Conservation (phyloP, 2,113 vertebrate genomes). For the Poecilia latipinna region DNA sequence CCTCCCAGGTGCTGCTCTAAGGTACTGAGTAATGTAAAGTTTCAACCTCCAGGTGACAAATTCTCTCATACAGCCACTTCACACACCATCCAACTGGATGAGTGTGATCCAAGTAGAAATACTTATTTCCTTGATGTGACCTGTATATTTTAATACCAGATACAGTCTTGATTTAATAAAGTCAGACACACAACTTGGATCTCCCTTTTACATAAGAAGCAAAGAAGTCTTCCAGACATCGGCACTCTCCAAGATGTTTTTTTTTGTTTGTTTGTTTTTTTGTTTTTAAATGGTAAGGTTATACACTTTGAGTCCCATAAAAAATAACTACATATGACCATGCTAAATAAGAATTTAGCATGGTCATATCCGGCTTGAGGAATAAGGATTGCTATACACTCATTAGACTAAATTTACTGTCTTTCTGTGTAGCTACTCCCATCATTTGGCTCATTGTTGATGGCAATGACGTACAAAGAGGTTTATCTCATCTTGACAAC, state of each 20-base stretch:
- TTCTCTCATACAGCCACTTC: neutral
- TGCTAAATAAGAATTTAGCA: neutral
- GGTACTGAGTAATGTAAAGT: no score
- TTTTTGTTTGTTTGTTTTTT: no score
- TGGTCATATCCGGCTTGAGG: neutral
- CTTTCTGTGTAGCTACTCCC: conserved; percentile 69
- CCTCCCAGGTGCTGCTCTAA: neutral
- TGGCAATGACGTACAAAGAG: conserved; percentile 70
- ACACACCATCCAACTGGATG: neutral
- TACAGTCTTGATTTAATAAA: no score
- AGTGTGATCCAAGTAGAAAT: neutral
- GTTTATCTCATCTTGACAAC: conserved; percentile 66
- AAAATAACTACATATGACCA: neutral
- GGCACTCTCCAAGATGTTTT: neutral
- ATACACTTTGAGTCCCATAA: neutral
- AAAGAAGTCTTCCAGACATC: neutral
- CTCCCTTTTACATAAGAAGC: neutral
- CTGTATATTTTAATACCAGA: no score
- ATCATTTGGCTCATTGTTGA: conserved; percentile 78
- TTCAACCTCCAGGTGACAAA: neutral
- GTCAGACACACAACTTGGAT: neutral
- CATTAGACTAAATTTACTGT: conserved; percentile 5
- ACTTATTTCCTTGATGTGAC: neutral
- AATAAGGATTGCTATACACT: neutral
- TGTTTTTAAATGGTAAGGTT: neutral